phyloP scores from a whole-genome alignment of 2,797 vertebrate genomes.

The Chiloscyllium punctatum region DNA sequence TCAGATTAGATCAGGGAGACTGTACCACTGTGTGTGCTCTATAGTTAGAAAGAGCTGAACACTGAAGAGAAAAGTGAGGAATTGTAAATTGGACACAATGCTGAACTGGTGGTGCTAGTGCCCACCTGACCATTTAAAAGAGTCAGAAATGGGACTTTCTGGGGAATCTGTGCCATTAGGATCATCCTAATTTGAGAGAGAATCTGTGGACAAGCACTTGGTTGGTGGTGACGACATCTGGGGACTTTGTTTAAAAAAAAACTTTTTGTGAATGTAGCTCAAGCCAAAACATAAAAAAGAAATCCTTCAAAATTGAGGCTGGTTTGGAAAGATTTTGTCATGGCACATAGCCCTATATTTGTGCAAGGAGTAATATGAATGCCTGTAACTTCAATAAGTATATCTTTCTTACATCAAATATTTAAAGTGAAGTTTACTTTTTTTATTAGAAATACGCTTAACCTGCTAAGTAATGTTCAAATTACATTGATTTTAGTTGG shows the following conservation, averaged over 20 bases:
- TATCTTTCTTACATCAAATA: background rate
- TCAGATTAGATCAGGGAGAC: background rate
- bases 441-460: background rate
- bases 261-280: background rate
- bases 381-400: background rate
- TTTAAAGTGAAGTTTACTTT: background rate
- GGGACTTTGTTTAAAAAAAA: no score
- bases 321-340: background rate
- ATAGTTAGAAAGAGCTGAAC: background rate
- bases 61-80: no score
- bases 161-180: no score
- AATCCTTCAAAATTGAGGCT: background rate
- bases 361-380: background rate
- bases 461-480: background rate
- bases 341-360: background rate
- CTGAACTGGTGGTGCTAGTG: background rate
- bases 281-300: background rate
- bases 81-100: background rate
- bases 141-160: background rate
- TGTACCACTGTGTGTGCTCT: background rate
- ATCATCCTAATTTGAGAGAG: background rate
- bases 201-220: background rate
- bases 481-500: background rate
- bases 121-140: background rate
- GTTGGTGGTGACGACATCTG: background rate